Conservation (phyloP, 2,797 vertebrate genomes). For the Cercopithecus hamlyni region DNA sequence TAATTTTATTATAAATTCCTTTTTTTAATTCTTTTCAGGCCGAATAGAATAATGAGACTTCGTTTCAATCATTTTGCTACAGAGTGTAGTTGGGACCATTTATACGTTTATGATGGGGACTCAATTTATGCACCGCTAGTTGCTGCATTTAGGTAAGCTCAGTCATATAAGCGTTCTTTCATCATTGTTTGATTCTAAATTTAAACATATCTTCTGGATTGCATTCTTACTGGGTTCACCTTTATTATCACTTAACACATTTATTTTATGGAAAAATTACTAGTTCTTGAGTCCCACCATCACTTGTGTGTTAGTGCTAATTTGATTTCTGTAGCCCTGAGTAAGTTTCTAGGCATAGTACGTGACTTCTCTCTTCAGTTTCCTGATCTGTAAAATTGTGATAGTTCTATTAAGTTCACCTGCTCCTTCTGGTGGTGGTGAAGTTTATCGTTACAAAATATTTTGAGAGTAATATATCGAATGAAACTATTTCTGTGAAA, state of each 20-base stretch:
- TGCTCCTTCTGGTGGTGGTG: background rate
- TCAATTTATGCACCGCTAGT: constrained; percentile 95
- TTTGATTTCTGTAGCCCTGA: background rate
- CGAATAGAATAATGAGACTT: constrained; percentile 93
- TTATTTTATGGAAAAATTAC: background rate
- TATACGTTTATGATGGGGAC: constrained; percentile 97
- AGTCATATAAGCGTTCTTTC: background rate
- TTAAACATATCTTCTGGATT: background rate
- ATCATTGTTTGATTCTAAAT: constrained; percentile 4
- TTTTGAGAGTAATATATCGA: constrained; percentile 1
- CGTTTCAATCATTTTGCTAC: constrained; percentile 98
- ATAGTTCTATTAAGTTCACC: background rate
- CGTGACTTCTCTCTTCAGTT: background rate
- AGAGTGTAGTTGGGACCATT: constrained; percentile 98
- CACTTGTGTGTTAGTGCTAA: background rate
- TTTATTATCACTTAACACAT: background rate
- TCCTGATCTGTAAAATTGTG: background rate
- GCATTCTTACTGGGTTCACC: background rate
- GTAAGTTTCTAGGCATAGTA: background rate
- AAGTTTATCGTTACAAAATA: constrained; percentile 16
- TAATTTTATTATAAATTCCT: constrained; percentile 38
- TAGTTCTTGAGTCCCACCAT: background rate
- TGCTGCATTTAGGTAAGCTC: constrained; percentile 95
- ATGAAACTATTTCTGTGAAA: constrained; percentile 40
- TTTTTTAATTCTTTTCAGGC: constrained; percentile 83